Evolutionary conservation across 1,140 invertebrate species (phyloP).

Genomic region (Sycophaga agraensis): DNA sequence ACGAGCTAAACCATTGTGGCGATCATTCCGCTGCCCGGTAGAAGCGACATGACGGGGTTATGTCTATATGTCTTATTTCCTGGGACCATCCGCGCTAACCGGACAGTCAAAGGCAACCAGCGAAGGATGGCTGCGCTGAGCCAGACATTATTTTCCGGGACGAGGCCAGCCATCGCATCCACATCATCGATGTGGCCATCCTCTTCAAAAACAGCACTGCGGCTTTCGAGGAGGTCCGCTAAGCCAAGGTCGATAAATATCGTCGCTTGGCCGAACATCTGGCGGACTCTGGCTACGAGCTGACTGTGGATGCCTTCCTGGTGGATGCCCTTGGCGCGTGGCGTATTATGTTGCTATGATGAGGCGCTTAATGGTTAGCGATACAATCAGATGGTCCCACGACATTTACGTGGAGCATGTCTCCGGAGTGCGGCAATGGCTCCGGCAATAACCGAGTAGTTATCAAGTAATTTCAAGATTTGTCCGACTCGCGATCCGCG

Average conservation of each 20-base stretch:
- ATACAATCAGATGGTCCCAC: conserved; percentile 37
- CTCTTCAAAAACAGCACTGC: conserved; percentile 40
- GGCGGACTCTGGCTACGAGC: conserved; percentile 19
- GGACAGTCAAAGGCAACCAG: conserved; percentile 19
- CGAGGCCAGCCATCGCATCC: conserved; percentile 24
- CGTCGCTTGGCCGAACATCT: conserved; percentile 23
- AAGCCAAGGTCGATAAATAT: too few species aligned
- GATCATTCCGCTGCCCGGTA: conserved; percentile 32
- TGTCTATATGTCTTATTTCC: conserved; percentile 3
- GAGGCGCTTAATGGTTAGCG: conserved; percentile 34
- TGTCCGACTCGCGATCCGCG: too few species aligned
- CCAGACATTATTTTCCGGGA: conserved; percentile 43
- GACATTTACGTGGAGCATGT: conserved; percentile 31
- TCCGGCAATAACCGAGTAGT: too few species aligned
- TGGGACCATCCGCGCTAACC: conserved; percentile 12
- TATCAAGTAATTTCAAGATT: too few species aligned
- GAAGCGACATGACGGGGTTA: conserved; percentile 21
- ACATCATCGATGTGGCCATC: conserved; percentile 45
- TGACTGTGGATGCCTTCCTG: conserved; percentile 34
- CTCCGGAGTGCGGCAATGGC: not conserved
- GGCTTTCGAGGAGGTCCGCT: conserved; percentile 28
- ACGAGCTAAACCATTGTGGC: conserved; percentile 42
- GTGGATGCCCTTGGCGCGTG: conserved; percentile 38
- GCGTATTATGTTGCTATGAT: conserved; percentile 36
- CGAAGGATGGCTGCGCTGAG: conserved; percentile 24